Base-by-base conservation (phyloP, 2,888 invertebrate genomes). In the Leucoptera coffeella region DNA sequence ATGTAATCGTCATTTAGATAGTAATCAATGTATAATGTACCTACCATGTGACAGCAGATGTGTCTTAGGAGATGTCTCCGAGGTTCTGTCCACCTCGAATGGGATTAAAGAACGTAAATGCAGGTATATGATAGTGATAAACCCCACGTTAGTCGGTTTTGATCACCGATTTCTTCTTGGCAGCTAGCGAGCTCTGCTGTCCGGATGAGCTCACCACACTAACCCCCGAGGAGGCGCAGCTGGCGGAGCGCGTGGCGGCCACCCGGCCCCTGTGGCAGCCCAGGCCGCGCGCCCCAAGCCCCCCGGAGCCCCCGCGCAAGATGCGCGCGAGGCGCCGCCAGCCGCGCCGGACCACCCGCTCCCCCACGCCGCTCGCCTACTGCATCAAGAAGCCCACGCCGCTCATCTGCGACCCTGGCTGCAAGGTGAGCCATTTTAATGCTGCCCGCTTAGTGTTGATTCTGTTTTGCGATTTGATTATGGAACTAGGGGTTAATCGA, bases 161-260 rank as follows among this genome's bases (percentile, higher is more conserved):
- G n/a, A n/a, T n/a, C n/a, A n/a, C 39, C n/a, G n/a, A n/a, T n/a
- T n/a, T n/a, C n/a, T n/a, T n/a, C 59, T 67, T 58, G 65, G 61
- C 67, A 67, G 67, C 53, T 67, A 69, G 65, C 65, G 65, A 55
- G 65, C 67, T 60, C 61, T 61, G 59, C 55, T 57, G 51, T 52
- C 50, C 56, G 52, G 41, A 38, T 39, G 52, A 51, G 47, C 44
- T 50, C 50, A 45, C 43, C 46, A 42, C 42, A 38, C 43, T 43
- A 36, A 48, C 43, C 40, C 50, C 54, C 41, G 58, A 58, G 15
- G 29, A 29, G 48, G 50, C 53, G 29, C 41, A 43, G 34, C 36
- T 64, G 33, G 53, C 61, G 30, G 48, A 57, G 31, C 40, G 52
- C 31, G 46, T 62, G 38, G 39, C 42, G 36, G 43, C 55, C 47